Base-by-base conservation (phyloP, 2,797 vertebrate genomes). In the Schizothorax lantsangensis region DNA sequence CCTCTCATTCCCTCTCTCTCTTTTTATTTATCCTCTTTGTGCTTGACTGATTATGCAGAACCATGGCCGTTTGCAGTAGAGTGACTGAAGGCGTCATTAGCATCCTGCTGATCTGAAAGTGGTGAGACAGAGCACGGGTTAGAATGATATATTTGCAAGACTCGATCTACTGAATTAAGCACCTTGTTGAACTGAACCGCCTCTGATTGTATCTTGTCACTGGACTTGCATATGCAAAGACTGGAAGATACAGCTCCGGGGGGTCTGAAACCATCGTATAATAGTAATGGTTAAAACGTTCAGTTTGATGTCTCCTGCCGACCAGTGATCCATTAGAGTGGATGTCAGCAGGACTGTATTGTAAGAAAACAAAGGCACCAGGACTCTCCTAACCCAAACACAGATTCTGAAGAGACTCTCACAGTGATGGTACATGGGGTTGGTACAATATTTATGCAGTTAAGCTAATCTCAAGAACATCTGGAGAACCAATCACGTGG, bases 231-330 rank as follows among this genome's bases (percentile, higher is more conserved):
- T 47, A 66, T 80, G 40, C 40, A 68, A 79, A 79, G 7, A 8
- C 36, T 79, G 49, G 15, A 59, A 47, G 17, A 81, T 66, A 59
- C 57, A 43, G 38, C 54, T 43, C n/a, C 14, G 26, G 2, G n/a
- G 1, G 12, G 17, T 21, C 40, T 66, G 43, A 64, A 80, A 30
- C 40, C 36, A 19, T 43, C n/a, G 21, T 17, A 33, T 66, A 66
- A 30, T 66, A 66, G 40, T 30, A 43, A 64, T 79, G 57, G 36
- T 30, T 43, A 66, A 80, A 80, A 47, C n/a, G 4, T 64, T 80
- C n/a, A 49, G 81, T 86, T 88, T 52, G 68, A 38, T 30, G 11
- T 88, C 66, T 84, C 47, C 38, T 40, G 81, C 81, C 52, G 23
- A 68, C 23, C 57, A 73, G 33, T 71, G 71, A 40, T n/a, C 38